Evolutionary conservation across 2,113 vertebrate species (phyloP).

Genomic region (Oreochromis aureus): DNA sequence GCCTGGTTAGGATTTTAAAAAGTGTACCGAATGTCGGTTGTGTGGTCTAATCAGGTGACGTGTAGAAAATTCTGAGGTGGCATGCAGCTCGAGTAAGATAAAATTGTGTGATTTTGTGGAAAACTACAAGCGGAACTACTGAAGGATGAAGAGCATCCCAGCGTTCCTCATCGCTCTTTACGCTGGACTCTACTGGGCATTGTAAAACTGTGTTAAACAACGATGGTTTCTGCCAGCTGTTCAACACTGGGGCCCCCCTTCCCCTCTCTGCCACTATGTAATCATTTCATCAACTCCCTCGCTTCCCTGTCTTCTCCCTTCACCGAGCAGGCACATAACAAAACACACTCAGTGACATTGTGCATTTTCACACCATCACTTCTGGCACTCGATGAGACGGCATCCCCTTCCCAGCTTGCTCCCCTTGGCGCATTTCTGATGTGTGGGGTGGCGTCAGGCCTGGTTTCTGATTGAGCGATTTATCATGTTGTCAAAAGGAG

Average conservation of each 20-base stretch:
- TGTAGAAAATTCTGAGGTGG: constrained; percentile 7
- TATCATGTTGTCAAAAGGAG: constrained; percentile 71
- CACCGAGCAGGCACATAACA: constrained; percentile 71
- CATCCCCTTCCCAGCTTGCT: constrained; percentile 50
- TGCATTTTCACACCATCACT: constrained; percentile 74
- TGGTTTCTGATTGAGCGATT: constrained; percentile 75
- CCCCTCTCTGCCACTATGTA: constrained; percentile 67
- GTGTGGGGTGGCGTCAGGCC: constrained; percentile 53
- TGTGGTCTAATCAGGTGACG: constrained; percentile 4
- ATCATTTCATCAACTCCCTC: constrained; percentile 79
- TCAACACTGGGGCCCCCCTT: constrained; percentile 50
- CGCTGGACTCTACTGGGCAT: constrained; percentile 54
- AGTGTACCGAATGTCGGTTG: background rate
- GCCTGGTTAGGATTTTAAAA: constrained; percentile 40
- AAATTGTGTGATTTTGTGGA: constrained; percentile 49
- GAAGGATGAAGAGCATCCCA: constrained; percentile 53
- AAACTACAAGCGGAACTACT: constrained; percentile 32
- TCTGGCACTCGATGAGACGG: constrained; percentile 65
- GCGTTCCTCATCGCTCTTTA: constrained; percentile 7
- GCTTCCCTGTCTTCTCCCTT: constrained; percentile 71
- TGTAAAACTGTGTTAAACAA: constrained; percentile 72
- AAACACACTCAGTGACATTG: constrained; percentile 76
- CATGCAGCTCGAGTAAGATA: background rate
- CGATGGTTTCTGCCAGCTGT: constrained; percentile 64
- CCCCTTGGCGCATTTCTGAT: constrained; percentile 54